Evolutionary conservation across 2,888 invertebrate genomes (phyloP), one percentile per base, ranked within the genome.

Genomic region (Creontiades dilutus): DNA sequence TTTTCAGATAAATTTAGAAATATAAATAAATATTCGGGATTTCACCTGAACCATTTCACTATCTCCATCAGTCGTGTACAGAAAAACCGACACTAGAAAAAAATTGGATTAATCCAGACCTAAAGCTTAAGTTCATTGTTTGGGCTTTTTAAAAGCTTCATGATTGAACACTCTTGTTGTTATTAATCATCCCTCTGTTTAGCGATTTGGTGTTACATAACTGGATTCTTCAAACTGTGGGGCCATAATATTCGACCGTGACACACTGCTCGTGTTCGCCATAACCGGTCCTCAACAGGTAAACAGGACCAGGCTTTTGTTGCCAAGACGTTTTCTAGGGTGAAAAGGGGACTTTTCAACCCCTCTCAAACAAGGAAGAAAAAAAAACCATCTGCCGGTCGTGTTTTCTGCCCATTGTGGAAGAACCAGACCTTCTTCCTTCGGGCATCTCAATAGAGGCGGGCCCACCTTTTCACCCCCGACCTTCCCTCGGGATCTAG

Each of bases 351-450:
- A 68, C 68, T 68, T 68, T 23, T 68, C 68, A 19, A n/a, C 68
- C 68, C 68, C 9, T 23, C 68, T 27, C 27, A 19, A 9, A n/a
- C 61, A 57, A n/a, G 37, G 37, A 57, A n/a, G 57, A 16, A n/a
- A 57, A 57, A 57, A 57, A 57, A 57, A 7, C 61, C 61, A 68
- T 23, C 27, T 68, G 68, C 68, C 68, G 61, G 61, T 61, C 23
- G 68, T 68, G 19, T 68, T 68, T 68, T 68, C 27, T 23, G 27
- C 68, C 68, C 23, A 23, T 68, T 68, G 68, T 68, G 19, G 68
- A 68, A 68, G 23, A 68, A 68, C 61, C 61, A 61, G 61, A 61
- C 68, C 68, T 68, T 68, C 68, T 68, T 68, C 68, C 68, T 68
- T 68, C 68, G 68, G 68, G 68, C 19, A 3, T 19, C 19, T 68